A percentile compares a stretch with the other conserved stretches of the same genome.
Evolutionary conservation across 2,888 invertebrate genomes (phyloP).

Genomic region (Platycheirus albimanus): DNA sequence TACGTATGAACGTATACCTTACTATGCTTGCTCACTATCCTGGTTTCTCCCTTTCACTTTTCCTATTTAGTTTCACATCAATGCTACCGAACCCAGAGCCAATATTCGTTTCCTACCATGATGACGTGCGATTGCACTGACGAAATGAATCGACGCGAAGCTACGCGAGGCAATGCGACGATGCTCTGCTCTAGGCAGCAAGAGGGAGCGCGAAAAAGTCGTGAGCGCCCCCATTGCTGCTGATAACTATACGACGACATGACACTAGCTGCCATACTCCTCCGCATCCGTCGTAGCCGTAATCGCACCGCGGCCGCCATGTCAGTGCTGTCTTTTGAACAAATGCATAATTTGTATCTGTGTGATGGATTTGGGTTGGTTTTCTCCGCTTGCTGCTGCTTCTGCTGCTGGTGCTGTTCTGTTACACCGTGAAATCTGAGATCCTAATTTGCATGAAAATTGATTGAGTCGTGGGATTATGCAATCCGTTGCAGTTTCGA

Average conservation of each 20-base stretch:
- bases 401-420: constrained; percentile 17
- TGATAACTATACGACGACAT: constrained; percentile 26
- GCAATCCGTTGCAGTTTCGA: constrained; percentile 62
- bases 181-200: constrained; percentile 27
- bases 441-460: constrained; percentile 74
- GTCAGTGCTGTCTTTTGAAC: constrained; percentile 20
- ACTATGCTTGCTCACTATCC: no score
- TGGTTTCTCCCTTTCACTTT: constrained; percentile 55
- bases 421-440: constrained; percentile 66
- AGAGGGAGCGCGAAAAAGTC: constrained; percentile 42
- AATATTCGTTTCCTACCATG: constrained; percentile 34
- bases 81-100: constrained; percentile 53
- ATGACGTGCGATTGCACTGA: constrained; percentile 29
- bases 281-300: constrained; percentile 33
- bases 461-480: constrained; percentile 70
- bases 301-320: constrained; percentile 11
- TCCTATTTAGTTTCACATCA: constrained; percentile 61
- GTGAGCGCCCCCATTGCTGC: constrained; percentile 36
- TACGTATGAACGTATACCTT: constrained; percentile 1
- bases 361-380: constrained; percentile 70
- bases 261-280: constrained; percentile 30
- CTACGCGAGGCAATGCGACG: no score
- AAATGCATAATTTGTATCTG: constrained; percentile 65
- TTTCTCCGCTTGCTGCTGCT: constrained; percentile 19
- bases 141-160: no score